phyloP scores from a whole-genome alignment of 2,888 invertebrate genomes.

The Cataglyphis altisquamis region DNA sequence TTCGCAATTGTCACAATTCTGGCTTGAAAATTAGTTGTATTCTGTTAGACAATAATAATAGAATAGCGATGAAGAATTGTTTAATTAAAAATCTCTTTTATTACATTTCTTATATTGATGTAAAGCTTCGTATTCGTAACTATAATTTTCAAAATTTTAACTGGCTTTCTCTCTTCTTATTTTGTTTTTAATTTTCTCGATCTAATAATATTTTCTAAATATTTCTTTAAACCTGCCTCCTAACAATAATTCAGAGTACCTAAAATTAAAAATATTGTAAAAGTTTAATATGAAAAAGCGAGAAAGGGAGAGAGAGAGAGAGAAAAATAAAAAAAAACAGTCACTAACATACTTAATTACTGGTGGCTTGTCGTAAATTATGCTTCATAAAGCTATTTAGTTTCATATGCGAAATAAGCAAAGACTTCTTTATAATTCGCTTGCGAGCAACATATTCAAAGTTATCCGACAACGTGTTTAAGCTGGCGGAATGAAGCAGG shows the following conservation, averaged over 20 bases:
- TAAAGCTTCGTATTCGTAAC: neutral
- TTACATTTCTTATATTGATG: neutral
- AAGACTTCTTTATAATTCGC: slow-evolving; percentile 34
- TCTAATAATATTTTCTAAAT: neutral
- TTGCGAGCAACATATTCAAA: slow-evolving; percentile 18
- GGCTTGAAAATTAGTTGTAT: slow-evolving; percentile 14
- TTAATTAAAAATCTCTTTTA: neutral
- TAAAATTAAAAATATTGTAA: neutral
- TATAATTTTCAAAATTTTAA: neutral
- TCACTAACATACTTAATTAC: slow-evolving; percentile 15
- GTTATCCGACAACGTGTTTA: slow-evolving; percentile 46
- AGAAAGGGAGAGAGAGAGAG: too few relatives aligned
- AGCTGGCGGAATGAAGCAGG: slow-evolving; percentile 36
- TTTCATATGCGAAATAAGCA: neutral
- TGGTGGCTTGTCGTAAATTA: neutral
- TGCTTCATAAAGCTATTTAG: slow-evolving; percentile 19
- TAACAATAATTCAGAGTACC: neutral
- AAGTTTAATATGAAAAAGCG: neutral
- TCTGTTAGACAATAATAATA: neutral
- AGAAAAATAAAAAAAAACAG: neutral
- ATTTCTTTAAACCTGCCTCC: neutral
- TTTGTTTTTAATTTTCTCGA: neutral
- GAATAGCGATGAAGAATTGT: neutral
- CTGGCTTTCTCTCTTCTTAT: neutral
- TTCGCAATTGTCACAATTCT: slow-evolving; percentile 28